Evolutionary conservation across 2,113 vertebrate species (phyloP).

Genomic region (Colinus virginianus): DNA sequence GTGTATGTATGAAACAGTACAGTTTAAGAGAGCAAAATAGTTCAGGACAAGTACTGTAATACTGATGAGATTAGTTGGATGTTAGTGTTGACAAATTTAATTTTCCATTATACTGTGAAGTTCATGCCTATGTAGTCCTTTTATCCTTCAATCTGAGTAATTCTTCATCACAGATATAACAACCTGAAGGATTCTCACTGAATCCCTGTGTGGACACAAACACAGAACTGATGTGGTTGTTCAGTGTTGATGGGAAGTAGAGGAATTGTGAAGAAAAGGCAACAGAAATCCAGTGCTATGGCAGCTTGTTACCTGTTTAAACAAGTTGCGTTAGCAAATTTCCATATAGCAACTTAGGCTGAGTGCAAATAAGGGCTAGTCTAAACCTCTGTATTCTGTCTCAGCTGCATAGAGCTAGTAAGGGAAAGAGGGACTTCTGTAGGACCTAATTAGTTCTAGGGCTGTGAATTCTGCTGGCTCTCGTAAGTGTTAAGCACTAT

Average conservation of each 20-base stretch:
- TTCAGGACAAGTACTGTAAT: background rate
- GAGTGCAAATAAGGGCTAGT: background rate
- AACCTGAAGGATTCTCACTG: background rate
- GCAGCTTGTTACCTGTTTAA: background rate
- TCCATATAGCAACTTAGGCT: background rate
- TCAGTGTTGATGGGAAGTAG: background rate
- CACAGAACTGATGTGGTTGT: accelerated
- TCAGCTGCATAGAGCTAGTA: accelerated
- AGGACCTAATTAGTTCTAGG: background rate
- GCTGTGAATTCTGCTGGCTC: background rate
- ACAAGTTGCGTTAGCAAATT: background rate
- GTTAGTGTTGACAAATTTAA: background rate
- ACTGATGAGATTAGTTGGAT: background rate
- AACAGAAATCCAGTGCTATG: too few relatives aligned
- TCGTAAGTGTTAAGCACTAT: background rate
- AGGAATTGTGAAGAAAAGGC: background rate
- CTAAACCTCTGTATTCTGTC: background rate
- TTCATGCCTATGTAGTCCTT: accelerated
- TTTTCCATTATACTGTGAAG: background rate
- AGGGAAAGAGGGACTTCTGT: background rate
- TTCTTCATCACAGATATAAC: accelerated
- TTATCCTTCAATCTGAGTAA: accelerated
- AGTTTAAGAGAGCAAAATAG: background rate
- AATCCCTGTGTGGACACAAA: background rate
- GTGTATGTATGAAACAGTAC: accelerated